Base-by-base conservation (phyloP, 2,888 invertebrate species). In the Orchesella flavescens region DNA sequence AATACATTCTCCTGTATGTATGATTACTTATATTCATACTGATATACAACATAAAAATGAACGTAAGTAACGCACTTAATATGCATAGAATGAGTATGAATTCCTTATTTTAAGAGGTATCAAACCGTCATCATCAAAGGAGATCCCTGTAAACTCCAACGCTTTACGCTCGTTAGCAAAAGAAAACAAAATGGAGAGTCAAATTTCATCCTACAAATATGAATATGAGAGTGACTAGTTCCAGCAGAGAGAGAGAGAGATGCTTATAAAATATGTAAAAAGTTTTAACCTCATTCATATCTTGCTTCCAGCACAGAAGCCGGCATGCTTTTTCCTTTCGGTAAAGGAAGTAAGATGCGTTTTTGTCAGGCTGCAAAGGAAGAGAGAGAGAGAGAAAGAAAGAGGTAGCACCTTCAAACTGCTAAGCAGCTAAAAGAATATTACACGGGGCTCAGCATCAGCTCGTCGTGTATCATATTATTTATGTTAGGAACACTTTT, bases 231-330 rank as follows among this genome's bases (percentile, higher is more conserved):
- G 34, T 34, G 34, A 34, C 3, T 34, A 57, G 19, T 17, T 10
- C 57, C 10, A 57, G 19, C 53, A 53, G 15, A 3, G 10, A 53
- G 4, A 10, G 53, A 12, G 2, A 53, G 10, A 13, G 55, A 71
- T 72, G n/a, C 55, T 71, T 21, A 63, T 79, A 72, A 72, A 79
- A 72, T 72, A 79, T 79, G 72, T 63, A 79, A 53, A 75, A 44
- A 66, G 46, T 77, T 77, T 68, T 59, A 77, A 68, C 76, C 76
- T 77, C 76, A 66, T 77, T 71, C 71, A 55, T 61, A 69, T 59
- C 68, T 24, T 46, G 59, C 19, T 61, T 34, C 34, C 34, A 34
- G 34, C 34, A 34, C 34, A 2, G 2, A 34, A 34, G n/a, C 34
- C 34, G 34, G 34, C 34, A 34, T 34, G 34, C n/a, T n/a, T n/a